phyloP scores from a whole-genome alignment of 2,888 invertebrate species.

The Erpobdella octoculata region DNA sequence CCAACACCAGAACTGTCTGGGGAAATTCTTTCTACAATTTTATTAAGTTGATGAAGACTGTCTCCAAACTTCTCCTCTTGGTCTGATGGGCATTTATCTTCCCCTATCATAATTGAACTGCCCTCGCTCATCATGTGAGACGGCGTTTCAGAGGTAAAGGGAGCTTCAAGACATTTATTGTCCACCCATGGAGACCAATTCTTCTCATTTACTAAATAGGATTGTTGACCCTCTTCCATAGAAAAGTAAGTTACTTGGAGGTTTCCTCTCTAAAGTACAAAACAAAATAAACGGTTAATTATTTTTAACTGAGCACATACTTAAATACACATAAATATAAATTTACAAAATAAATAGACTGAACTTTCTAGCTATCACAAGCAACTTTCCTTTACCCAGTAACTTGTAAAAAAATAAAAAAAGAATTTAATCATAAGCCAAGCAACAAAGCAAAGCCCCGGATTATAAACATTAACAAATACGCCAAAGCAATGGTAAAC shows the following conservation, averaged over 20 bases:
- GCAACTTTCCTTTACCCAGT: too few relatives aligned
- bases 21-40: constrained; percentile 30
- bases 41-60: constrained; percentile 30
- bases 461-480: too few relatives aligned
- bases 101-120: background rate
- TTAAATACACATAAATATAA: too few relatives aligned
- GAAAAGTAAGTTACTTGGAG: background rate
- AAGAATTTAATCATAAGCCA: too few relatives aligned
- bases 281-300: background rate
- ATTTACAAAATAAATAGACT: background rate
- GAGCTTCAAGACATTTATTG: background rate
- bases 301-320: background rate
- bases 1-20: constrained; percentile 21
- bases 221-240: constrained; percentile 15
- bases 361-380: too few relatives aligned
- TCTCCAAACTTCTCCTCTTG: constrained; percentile 22
- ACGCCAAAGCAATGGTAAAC: too few relatives aligned
- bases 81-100: background rate
- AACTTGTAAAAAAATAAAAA: too few relatives aligned
- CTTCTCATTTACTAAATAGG: constrained; percentile 15
- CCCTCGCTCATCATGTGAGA: background rate
- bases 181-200: constrained; percentile 16
- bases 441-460: too few relatives aligned
- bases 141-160: background rate
- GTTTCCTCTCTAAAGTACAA: background rate